These are phyloP conservation scores for Aradus depressus DNA, from an alignment of 2,888 invertebrate genomes.

Conservation along the genomic window DNA sequence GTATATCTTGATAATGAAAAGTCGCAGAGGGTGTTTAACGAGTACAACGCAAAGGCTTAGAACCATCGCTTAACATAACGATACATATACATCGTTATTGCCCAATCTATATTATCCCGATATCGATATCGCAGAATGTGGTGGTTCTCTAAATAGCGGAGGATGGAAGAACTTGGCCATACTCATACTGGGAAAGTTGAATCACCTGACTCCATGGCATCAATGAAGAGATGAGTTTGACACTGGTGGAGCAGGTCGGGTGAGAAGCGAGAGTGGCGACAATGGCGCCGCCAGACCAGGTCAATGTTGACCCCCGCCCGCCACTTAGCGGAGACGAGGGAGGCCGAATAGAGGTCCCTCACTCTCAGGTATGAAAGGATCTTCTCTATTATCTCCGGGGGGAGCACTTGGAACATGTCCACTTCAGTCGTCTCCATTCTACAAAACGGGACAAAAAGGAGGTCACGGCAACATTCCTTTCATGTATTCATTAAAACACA, in stretches of 20 bases:
- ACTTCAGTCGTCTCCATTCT: neutral
- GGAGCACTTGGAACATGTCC: conserved; percentile 10
- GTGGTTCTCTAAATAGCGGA: too few relatives aligned
- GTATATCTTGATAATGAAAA: too few relatives aligned
- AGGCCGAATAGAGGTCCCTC: conserved; percentile 18
- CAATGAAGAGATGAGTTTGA: neutral
- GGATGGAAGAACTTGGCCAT: too few relatives aligned
- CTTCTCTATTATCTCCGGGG: conserved; percentile 16
- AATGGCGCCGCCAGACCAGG: conserved; percentile 17
- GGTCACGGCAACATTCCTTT: too few relatives aligned
- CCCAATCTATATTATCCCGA: too few relatives aligned
- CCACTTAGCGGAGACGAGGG: conserved; percentile 19
- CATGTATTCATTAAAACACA: too few relatives aligned
- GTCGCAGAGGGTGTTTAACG: too few relatives aligned
- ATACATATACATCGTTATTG: too few relatives aligned
- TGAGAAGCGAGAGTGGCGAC: neutral
- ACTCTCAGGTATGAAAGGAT: conserved; percentile 14
- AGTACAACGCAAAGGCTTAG: too few relatives aligned
- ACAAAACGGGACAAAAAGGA: too few relatives aligned
- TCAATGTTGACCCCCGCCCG: conserved; percentile 17
- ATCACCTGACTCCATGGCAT: neutral
- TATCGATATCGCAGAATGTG: too few relatives aligned
- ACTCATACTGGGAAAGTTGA: neutral
- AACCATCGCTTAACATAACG: too few relatives aligned
- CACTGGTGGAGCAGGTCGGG: neutral